Conservation (phyloP, 2,113 vertebrate genomes). For the Dicaeum eximium region DNA sequence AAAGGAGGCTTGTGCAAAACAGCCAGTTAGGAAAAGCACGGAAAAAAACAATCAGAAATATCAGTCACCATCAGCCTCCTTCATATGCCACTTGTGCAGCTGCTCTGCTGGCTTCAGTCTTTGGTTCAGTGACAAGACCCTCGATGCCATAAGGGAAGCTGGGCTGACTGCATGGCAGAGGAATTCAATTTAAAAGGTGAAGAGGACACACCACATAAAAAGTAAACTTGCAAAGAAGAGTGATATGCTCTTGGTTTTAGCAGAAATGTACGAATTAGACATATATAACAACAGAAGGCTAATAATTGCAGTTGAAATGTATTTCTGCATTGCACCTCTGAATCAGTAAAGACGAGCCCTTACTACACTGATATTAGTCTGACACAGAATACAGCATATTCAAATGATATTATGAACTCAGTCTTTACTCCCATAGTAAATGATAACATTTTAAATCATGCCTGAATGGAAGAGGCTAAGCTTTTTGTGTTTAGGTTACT, state of each 20-base stretch:
- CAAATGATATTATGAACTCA: background rate
- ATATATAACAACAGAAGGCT: background rate
- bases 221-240: background rate
- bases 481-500: background rate
- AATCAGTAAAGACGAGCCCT: background rate
- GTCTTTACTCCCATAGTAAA: background rate
- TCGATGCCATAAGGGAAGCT: background rate
- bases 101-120: background rate
- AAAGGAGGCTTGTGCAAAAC: background rate
- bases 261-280: background rate
- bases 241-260: background rate
- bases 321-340: background rate
- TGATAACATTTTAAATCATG: background rate
- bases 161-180: background rate
- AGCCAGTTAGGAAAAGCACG: background rate
- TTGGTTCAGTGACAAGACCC: background rate
- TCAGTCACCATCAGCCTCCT: background rate
- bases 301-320: background rate
- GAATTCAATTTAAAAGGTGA: background rate
- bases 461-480: background rate
- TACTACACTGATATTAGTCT: background rate
- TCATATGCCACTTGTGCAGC: background rate
- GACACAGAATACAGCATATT: background rate
- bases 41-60: constrained; percentile 1
- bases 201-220: background rate